A percentile compares a stretch with the other conserved stretches of the same genome.
Conservation (phyloP, 2,797 vertebrate species). For the Oreochromis grahami region DNA sequence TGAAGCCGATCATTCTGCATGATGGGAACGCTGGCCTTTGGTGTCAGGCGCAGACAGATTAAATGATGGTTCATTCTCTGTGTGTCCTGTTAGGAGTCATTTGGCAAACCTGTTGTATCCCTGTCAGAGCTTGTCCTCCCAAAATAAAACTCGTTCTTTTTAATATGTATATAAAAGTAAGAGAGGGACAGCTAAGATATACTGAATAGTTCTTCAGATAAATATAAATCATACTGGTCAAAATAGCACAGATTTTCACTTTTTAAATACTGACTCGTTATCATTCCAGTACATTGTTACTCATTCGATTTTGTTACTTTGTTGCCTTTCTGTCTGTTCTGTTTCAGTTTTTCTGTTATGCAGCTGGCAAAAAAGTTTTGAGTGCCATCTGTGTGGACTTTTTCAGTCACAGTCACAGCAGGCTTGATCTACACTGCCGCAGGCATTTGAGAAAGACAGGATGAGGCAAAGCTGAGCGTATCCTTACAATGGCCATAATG, state of each 20-base stretch:
- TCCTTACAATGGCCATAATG: constrained; percentile 70
- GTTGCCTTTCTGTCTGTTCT: constrained; percentile 1
- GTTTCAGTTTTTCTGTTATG: constrained; percentile 22
- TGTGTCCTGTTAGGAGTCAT: constrained; percentile 21
- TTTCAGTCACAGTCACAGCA: constrained; percentile 26
- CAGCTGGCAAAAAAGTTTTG: constrained; percentile 43
- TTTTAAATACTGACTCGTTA: neutral
- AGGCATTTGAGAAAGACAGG: constrained; percentile 39
- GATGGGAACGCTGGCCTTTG: constrained; percentile 51
- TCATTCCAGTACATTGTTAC: neutral
- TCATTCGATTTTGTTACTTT: neutral
- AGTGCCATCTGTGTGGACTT: constrained; percentile 32
- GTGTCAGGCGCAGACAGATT: constrained; percentile 49
- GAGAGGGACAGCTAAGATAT: neutral
- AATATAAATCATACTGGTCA: neutral
- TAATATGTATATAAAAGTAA: neutral
- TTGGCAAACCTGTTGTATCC: constrained; percentile 11
- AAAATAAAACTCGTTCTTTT: neutral
- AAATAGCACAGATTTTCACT: neutral
- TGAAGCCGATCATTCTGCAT: constrained; percentile 49
- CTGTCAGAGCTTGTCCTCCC: neutral
- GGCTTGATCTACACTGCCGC: constrained; percentile 32
- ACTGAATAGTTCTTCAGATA: neutral
- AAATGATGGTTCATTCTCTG: constrained; percentile 42
- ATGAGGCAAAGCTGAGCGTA: constrained; percentile 47